Conservation (phyloP, 2,888 invertebrate species). For the Dichetophora obliterata region DNA sequence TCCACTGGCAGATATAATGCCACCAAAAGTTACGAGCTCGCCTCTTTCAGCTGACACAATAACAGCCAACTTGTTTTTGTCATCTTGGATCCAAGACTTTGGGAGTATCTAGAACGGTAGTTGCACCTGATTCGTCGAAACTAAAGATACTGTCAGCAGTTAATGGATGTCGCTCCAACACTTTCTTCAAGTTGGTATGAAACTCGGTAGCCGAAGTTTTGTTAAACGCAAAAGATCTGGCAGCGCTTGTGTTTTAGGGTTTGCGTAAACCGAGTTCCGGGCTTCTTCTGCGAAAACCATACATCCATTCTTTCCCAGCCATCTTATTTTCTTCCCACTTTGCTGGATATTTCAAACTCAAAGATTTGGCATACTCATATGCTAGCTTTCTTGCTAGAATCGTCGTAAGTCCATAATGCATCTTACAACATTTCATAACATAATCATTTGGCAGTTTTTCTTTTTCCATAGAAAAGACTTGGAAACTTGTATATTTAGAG, state of each 20-base stretch:
- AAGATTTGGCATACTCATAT: constrained; percentile 26
- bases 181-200: constrained; percentile 26
- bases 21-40: no score
- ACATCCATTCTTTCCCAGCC: constrained; percentile 37
- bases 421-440: no score
- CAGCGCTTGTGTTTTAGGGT: not conserved
- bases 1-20: no score
- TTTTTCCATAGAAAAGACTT: constrained; percentile 33
- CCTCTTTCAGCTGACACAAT: no score
- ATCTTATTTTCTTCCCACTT: constrained; percentile 40
- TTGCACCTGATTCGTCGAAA: constrained; percentile 11
- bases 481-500: constrained; percentile 11
- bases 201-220: constrained; percentile 4
- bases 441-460: constrained; percentile 12
- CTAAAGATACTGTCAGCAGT: constrained; percentile 26
- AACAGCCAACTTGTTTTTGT: not conserved
- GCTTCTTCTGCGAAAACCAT: constrained; percentile 7
- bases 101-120: not conserved
- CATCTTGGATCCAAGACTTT: not conserved
- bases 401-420: not conserved
- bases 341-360: constrained; percentile 33
- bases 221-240: constrained; percentile 8
- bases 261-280: not conserved
- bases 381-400: constrained; percentile 35
- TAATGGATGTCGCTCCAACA: constrained; percentile 26